phyloP scores from a whole-genome alignment of 2,888 invertebrate species.

The Cheiracanthium punctorium region DNA sequence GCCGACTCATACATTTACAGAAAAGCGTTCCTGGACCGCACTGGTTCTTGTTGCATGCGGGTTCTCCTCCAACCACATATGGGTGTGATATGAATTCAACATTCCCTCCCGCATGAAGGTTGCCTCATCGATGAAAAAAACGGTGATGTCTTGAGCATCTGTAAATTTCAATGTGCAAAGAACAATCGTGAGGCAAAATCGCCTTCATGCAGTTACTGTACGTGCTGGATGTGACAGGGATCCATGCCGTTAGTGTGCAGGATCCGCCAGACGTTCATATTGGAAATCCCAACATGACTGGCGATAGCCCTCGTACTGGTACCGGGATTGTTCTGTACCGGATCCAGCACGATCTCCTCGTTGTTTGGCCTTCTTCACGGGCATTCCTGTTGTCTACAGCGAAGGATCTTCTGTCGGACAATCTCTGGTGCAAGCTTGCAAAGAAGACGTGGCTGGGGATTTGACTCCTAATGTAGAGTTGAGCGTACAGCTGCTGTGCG shows the following conservation, averaged over 20 bases:
- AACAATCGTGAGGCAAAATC: not conserved
- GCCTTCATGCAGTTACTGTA: conserved; percentile 1
- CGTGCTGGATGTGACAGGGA: conserved; percentile 18
- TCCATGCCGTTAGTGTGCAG: conserved; percentile 1
- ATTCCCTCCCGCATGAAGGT: conserved; percentile 72
- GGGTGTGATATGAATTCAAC: conserved; percentile 71
- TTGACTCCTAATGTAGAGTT: not conserved
- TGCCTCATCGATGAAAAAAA: conserved; percentile 73
- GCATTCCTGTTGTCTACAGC: not conserved
- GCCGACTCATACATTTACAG: conserved; percentile 24
- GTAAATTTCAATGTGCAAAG: not conserved
- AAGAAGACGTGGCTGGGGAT: conserved; percentile 9
- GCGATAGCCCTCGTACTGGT: not conserved
- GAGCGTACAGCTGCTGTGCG: conserved; percentile 8
- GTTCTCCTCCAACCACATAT: conserved; percentile 73
- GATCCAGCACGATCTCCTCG: not conserved
- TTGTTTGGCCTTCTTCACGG: not conserved
- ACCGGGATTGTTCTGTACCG: not conserved
- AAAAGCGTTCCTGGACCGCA: conserved; percentile 72
- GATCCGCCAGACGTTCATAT: not conserved
- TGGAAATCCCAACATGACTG: not conserved
- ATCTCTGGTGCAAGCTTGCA: no score
- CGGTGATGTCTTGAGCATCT: not conserved
- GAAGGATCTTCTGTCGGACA: not conserved
- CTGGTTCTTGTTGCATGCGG: conserved; percentile 72